These are phyloP conservation scores for Prionace glauca DNA, from an alignment of 2,797 vertebrate species.

Conservation along the genomic window DNA sequence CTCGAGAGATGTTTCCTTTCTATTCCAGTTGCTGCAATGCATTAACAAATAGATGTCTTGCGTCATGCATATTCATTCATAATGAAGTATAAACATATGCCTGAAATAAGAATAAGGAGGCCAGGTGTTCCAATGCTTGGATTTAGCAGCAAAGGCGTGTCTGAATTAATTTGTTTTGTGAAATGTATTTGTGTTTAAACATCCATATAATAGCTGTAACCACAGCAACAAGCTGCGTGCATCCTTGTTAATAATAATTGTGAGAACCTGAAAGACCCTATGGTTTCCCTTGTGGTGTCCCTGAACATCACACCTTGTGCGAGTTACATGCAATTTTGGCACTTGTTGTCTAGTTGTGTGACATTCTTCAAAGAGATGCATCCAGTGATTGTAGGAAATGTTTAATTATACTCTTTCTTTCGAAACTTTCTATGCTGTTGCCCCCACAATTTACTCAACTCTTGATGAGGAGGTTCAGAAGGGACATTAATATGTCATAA, in stretches of 20 bases:
- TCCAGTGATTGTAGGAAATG: neutral
- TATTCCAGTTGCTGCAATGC: neutral
- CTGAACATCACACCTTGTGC: neutral
- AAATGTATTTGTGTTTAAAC: conserved; percentile 9
- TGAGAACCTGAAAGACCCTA: neutral
- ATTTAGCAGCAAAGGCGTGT: neutral
- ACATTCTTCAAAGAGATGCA: conserved; percentile 8
- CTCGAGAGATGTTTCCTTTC: neutral
- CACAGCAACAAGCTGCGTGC: neutral
- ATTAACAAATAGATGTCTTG: neutral
- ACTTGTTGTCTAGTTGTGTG: neutral
- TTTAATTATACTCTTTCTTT: neutral
- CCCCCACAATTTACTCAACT: neutral
- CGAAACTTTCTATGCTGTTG: neutral
- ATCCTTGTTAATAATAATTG: neutral
- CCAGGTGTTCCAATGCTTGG: conserved; percentile 31
- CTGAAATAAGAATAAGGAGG: neutral
- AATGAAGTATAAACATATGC: neutral
- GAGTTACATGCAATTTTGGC: too few relatives aligned
- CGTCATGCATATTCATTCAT: neutral
- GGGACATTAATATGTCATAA: neutral
- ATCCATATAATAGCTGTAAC: conserved; percentile 1
- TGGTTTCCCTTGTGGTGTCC: neutral
- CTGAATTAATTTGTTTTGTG: conserved; percentile 18
- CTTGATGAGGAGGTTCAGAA: neutral